Evolutionary conservation across 1,140 invertebrate species (phyloP), one percentile per base, ranked within the genome.

Genomic region (Dendrolimus punctatus): DNA sequence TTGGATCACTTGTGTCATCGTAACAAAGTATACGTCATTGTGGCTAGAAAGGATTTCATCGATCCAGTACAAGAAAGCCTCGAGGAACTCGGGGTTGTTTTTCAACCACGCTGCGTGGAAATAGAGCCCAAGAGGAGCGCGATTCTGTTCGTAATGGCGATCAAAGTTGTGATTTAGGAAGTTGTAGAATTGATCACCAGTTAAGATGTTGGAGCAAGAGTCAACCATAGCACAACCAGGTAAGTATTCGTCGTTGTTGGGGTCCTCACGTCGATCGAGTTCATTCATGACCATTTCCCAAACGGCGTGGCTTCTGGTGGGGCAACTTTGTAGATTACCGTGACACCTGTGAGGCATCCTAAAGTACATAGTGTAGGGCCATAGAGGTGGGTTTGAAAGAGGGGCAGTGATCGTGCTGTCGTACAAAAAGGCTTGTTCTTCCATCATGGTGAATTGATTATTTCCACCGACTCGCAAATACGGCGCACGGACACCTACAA

Each of bases 211-310:
- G 54, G 95, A 96, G 88, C 97, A 99, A 36, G 95, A 97, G 82
- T 99, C 96, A 2, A 98, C 96, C 96, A 98, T 98, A 62, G 96
- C 95, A 71, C 97, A 99, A 45, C 96, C 96, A 4, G 96, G 95
- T 4, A 98, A 87, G 67, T 96, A 95, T 79, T 98, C 96, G 73
- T 98, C 96, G 71, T 96, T 95, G 59, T 89, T 92, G 0, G 96
- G 96, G 76, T 98, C 95, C 81, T 98, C 96, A 57, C 96, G 91
- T 58, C 96, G 90, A 87, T 98, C 96, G 66, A 98, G 85, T 79
- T 98, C 96, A 77, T 98, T 98, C 94, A 98, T 96, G n/a, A 98
- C 96, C 95, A 98, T 97, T 87, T 98, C 96, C 96, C 96, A 98
- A 7, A 98, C 96, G 37, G 96, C 96, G 77, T 98, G 96, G 60